phyloP scores from a whole-genome alignment of 2,113 vertebrate species.

The Nasalis larvatus region DNA sequence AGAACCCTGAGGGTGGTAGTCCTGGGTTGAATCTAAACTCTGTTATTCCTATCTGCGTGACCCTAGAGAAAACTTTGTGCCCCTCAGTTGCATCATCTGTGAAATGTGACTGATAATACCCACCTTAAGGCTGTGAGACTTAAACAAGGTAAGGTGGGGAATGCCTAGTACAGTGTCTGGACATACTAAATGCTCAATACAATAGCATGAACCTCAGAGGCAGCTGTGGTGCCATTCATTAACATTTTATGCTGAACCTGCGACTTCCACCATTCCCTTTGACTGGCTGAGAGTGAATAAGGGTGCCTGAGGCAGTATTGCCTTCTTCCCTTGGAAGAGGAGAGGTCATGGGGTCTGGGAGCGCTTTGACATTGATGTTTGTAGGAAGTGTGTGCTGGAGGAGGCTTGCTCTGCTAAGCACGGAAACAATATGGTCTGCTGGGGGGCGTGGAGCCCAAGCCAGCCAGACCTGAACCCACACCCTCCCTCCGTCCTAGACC shows the following conservation, averaged over 20 bases:
- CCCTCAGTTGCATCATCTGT: background rate
- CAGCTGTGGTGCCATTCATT: accelerated
- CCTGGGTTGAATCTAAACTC: background rate
- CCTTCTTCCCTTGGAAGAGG: background rate
- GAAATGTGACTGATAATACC: background rate
- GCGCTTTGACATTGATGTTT: background rate
- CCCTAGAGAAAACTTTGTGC: background rate
- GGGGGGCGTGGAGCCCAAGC: background rate
- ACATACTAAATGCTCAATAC: background rate
- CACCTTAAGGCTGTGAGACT: background rate
- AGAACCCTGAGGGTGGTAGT: background rate
- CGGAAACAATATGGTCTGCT: background rate
- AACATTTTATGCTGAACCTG: background rate
- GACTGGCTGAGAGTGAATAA: background rate
- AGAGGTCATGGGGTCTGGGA: background rate
- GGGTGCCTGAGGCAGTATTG: background rate
- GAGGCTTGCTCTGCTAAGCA: background rate
- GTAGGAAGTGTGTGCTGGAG: background rate
- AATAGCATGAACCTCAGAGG: accelerated
- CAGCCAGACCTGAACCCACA: background rate
- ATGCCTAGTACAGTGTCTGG: too few relatives aligned
- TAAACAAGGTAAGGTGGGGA: background rate
- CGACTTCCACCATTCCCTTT: background rate
- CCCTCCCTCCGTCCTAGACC: background rate
- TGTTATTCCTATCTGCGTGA: background rate